A percentile compares a stretch with the other conserved stretches of the same genome.
Conservation (phyloP, 2,113 vertebrate species). For the Synodontis membranacea region DNA sequence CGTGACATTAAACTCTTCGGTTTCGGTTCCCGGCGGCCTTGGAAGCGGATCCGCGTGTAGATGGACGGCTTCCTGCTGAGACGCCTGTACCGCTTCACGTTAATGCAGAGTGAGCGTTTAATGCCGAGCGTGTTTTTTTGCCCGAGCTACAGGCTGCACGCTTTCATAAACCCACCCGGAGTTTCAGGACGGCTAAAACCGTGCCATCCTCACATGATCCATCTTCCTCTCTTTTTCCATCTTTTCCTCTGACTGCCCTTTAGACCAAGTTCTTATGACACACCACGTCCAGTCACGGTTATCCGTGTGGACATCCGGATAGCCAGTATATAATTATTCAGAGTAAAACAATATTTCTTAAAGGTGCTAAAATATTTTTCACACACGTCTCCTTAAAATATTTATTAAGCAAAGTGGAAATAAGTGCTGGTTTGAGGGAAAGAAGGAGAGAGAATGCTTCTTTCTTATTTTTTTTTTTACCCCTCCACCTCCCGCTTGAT, state of each 20-base stretch:
- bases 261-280: neutral
- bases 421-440: neutral
- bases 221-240: neutral
- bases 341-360: neutral
- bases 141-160: slow-evolving; percentile 1
- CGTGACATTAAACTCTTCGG: neutral
- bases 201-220: slow-evolving; percentile 17
- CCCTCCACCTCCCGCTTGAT: slow-evolving; percentile 56
- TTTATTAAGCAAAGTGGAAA: neutral
- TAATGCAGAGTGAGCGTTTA: slow-evolving; percentile 17
- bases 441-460: neutral
- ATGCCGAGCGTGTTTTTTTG: slow-evolving; percentile 8
- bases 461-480: too few relatives aligned
- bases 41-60: neutral
- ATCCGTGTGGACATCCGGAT: neutral
- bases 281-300: neutral
- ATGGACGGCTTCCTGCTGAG: slow-evolving; percentile 10
- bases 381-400: neutral
- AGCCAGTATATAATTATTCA: neutral
- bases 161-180: slow-evolving; percentile 1
- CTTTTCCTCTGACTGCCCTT: neutral
- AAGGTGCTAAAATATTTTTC: neutral
- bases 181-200: neutral
- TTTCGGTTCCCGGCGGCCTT: neutral
- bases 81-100: neutral